Percentiles rank a stretch among this genome's conserved stretches.
These are phyloP conservation scores for Sebastes flavidus DNA, from an alignment of 2,797 vertebrate genomes.

Conservation along the genomic window DNA sequence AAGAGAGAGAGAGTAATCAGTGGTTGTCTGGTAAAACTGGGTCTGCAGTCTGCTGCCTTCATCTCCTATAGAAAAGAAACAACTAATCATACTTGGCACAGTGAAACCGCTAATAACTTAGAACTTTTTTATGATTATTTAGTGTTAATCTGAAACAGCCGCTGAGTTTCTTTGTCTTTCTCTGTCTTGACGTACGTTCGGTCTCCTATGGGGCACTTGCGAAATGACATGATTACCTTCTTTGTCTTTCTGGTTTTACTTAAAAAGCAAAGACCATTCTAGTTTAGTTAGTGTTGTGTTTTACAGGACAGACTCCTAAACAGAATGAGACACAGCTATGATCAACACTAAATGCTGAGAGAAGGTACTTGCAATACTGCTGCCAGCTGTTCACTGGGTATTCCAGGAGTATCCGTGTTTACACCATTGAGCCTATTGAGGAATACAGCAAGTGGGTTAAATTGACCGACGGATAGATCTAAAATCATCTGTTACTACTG, in stretches of 20 bases:
- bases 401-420: background rate
- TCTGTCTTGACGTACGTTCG: constrained; percentile 24
- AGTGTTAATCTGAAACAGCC: constrained; percentile 51
- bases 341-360: background rate
- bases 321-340: background rate
- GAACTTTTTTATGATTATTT: constrained; percentile 51
- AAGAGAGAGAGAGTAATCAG: background rate
- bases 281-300: constrained; percentile 3
- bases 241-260: constrained; percentile 41
- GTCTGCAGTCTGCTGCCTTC: constrained; percentile 27
- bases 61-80: constrained; percentile 37
- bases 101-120: constrained; percentile 44
- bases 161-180: constrained; percentile 18
- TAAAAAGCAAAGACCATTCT: constrained; percentile 7
- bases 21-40: constrained; percentile 26
- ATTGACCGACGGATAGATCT: background rate
- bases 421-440: background rate
- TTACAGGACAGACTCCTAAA: background rate
- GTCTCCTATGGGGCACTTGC: constrained; percentile 27
- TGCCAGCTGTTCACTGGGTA: background rate
- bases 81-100: constrained; percentile 53
- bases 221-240: constrained; percentile 50
- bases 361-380: background rate
- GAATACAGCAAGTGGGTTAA: background rate
- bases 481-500: background rate